Percentiles rank a stretch among this genome's conserved stretches.
Evolutionary conservation across 2,888 invertebrate species (phyloP).

Genomic region (Pyrocoelia pectoralis): DNA sequence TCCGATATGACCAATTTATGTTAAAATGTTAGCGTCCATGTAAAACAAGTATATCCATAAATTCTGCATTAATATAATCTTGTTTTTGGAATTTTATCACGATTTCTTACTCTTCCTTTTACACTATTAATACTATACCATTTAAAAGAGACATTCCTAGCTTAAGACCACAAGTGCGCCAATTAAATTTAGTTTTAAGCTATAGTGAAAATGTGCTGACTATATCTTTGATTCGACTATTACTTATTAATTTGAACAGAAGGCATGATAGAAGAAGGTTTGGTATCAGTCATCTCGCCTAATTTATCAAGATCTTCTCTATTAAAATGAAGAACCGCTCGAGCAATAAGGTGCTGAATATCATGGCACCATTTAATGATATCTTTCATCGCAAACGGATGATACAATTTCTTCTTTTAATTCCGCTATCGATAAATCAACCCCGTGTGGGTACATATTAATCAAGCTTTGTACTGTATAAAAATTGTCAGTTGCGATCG

Average conservation of each 20-base stretch:
- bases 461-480: constrained; percentile 10
- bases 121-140: too few relatives aligned
- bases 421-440: neutral
- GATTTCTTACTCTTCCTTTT: too few relatives aligned
- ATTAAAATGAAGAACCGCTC: neutral
- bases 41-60: too few relatives aligned
- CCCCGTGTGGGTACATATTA: constrained; percentile 3
- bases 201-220: too few relatives aligned
- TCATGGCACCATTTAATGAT: neutral
- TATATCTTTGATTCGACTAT: too few relatives aligned
- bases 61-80: too few relatives aligned
- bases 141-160: too few relatives aligned
- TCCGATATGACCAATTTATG: neutral
- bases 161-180: too few relatives aligned
- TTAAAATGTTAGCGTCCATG: too few relatives aligned
- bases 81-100: too few relatives aligned
- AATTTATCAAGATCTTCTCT: neutral
- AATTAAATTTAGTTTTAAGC: too few relatives aligned
- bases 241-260: neutral
- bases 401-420: neutral
- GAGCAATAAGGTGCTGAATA: neutral
- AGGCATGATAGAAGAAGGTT: neutral
- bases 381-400: neutral
- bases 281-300: neutral
- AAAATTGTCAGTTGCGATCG: constrained; percentile 28